Evolutionary conservation across 2,113 vertebrate species (phyloP), one percentile per base, ranked within the genome.

Genomic region (Zosterops borbonicus): DNA sequence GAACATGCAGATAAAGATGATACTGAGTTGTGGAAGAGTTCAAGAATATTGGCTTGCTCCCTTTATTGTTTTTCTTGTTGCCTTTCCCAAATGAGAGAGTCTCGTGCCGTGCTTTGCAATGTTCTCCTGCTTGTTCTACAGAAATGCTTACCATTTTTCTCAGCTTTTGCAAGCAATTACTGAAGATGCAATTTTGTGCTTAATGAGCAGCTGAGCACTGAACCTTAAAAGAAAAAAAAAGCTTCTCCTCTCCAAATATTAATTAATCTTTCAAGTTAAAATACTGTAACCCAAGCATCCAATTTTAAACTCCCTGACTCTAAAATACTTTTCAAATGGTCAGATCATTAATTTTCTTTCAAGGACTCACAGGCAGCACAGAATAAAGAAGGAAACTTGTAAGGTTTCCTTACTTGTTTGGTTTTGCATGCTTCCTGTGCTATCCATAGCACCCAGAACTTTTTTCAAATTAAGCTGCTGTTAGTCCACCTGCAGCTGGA

Each of bases 161-260:
- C 59, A 83, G 87, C 78, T 92, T 95, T 93, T 95, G 83, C 82
- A 90, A 83, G 82, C 52, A 91, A 94, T 94, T 95, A 90, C 70
- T 14, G 24, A 87, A 87, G 87, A 92, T 89, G 81, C 59, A 91
- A 80, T 95, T 95, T 94, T 95, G 84, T 83, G 79, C 82, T 74
- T 93, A 95, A 95, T 91, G 87, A 96, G 71, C 39, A 95, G 55
- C 62, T 77, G 64, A 88, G 84, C 55, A 0, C 63, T 88, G 82
- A 95, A 95, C 83, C 74, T 94, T 60, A 50, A 28, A 62, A 58
- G 47, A 73, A 73, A 59, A 42, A 39, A 56, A 56, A 49, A 78
- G 4, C 41, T 92, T 83, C 10, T 15, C 28, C 68, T 86, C 41
- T 94, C 71, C 44, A 92, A 92, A 89, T 88, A 90, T 44, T 94